A percentile compares a stretch with the other conserved stretches of the same genome.
Evolutionary conservation across 2,113 vertebrate genomes (phyloP).

Genomic region (Pluvianellus socialis): DNA sequence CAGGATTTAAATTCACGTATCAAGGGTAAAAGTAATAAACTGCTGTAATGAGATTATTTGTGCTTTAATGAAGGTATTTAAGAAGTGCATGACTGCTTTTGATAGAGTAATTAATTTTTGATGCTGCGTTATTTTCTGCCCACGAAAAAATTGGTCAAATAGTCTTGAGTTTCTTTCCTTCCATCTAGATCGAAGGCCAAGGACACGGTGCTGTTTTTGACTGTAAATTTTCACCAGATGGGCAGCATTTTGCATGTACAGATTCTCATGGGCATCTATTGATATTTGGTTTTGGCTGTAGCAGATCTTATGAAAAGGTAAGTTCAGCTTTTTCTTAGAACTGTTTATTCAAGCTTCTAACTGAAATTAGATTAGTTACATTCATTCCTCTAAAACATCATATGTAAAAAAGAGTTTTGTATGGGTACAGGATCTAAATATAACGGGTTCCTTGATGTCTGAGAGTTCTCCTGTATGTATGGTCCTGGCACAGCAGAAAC

Average conservation of each 20-base stretch:
- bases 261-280: constrained; percentile 96
- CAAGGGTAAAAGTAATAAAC: background rate
- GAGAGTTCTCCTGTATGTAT: background rate
- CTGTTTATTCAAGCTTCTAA: background rate
- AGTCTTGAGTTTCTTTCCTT: background rate
- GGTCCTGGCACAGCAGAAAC: background rate
- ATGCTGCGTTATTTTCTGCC: background rate
- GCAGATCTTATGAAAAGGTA: constrained; percentile 92
- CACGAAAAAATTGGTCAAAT: background rate
- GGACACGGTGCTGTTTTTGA: constrained; percentile 97
- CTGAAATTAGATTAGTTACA: background rate
- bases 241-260: constrained; percentile 94
- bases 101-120: background rate
- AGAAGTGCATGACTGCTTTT: background rate
- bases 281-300: constrained; percentile 95
- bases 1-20: background rate
- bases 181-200: constrained; percentile 91
- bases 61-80: background rate
- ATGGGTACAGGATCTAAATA: background rate
- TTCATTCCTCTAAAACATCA: background rate
- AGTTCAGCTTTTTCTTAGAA: constrained; percentile 31
- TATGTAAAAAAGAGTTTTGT: background rate
- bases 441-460: background rate
- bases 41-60: background rate
- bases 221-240: constrained; percentile 96